Percentiles rank a stretch among this genome's conserved stretches.
Conservation (phyloP, 2,888 invertebrate genomes). For the Orgyia antiqua region DNA sequence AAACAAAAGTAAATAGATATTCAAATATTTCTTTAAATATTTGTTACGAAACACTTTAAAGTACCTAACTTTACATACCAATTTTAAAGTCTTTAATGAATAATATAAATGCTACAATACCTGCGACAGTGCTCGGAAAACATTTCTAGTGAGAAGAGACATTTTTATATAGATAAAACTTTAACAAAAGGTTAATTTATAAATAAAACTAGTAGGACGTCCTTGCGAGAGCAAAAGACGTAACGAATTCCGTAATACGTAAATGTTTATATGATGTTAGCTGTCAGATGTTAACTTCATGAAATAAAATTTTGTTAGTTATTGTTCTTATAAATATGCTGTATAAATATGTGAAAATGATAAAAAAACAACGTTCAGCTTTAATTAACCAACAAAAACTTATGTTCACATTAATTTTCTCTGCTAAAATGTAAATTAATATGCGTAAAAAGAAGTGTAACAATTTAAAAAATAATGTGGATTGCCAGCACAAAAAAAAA, state of each 20-base stretch:
- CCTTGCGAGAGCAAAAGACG: conserved; percentile 22
- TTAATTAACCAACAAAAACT: too few relatives aligned
- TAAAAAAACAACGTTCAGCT: too few relatives aligned
- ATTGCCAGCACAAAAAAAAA: too few relatives aligned
- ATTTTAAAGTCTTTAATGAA: conserved; percentile 3
- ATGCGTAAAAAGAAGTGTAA: too few relatives aligned
- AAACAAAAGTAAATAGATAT: too few relatives aligned
- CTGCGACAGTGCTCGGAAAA: conserved; percentile 61
- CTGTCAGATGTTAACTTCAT: too few relatives aligned
- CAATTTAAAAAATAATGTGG: too few relatives aligned
- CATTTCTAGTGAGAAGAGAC: conserved; percentile 63
- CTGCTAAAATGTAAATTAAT: too few relatives aligned
- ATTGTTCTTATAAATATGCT: too few relatives aligned
- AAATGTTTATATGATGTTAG: conserved; percentile 35
- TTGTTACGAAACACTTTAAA: conserved; percentile 58
- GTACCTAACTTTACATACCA: conserved; percentile 1
- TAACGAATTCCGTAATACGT: conserved; percentile 25
- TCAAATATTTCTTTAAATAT: conserved; percentile 10
- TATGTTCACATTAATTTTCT: too few relatives aligned
- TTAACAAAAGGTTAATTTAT: conserved; percentile 37
- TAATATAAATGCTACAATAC: conserved; percentile 34
- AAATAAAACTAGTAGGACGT: conserved; percentile 35
- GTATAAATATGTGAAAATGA: too few relatives aligned
- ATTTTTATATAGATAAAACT: conserved; percentile 35
- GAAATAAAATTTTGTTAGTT: too few relatives aligned